These are phyloP conservation scores for Euglossa dilemma DNA, from an alignment of 1,140 invertebrate genomes.

Conservation along the genomic window DNA sequence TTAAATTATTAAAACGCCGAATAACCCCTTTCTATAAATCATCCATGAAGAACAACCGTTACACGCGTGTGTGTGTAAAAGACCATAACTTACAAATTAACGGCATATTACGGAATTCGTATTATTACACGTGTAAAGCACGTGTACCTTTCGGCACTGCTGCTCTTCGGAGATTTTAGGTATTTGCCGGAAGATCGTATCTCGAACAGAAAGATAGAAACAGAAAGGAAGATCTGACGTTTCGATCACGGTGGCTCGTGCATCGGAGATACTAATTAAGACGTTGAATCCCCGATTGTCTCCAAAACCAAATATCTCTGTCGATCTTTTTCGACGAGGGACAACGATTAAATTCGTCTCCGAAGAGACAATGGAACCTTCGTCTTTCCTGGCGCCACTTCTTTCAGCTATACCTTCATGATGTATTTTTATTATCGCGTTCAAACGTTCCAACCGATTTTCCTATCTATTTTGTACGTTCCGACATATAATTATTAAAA, in stretches of 20 bases:
- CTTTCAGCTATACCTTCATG: constrained; percentile 8
- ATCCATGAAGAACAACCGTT: too few relatives aligned
- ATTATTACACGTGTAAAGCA: not conserved
- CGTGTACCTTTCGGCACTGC: not conserved
- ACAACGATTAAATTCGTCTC: constrained; percentile 65
- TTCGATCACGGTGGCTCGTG: constrained; percentile 54
- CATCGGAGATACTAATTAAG: constrained; percentile 72
- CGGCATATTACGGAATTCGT: not conserved
- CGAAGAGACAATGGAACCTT: constrained; percentile 35
- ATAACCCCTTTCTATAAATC: too few relatives aligned
- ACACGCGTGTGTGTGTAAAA: not conserved
- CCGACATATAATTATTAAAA: not conserved
- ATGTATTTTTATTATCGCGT: not conserved
- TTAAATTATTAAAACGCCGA: too few relatives aligned
- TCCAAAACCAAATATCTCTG: constrained; percentile 69
- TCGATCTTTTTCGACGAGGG: constrained; percentile 48
- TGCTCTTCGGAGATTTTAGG: not conserved
- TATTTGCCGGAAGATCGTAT: constrained; percentile 34
- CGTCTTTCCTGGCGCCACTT: constrained; percentile 41
- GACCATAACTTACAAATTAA: not conserved
- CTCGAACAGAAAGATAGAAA: constrained; percentile 9
- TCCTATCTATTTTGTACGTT: not conserved
- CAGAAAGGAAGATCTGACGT: constrained; percentile 26
- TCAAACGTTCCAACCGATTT: not conserved
- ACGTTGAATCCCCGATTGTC: constrained; percentile 71